phyloP scores from a whole-genome alignment of 2,797 vertebrate species.

The Karalla daura region DNA sequence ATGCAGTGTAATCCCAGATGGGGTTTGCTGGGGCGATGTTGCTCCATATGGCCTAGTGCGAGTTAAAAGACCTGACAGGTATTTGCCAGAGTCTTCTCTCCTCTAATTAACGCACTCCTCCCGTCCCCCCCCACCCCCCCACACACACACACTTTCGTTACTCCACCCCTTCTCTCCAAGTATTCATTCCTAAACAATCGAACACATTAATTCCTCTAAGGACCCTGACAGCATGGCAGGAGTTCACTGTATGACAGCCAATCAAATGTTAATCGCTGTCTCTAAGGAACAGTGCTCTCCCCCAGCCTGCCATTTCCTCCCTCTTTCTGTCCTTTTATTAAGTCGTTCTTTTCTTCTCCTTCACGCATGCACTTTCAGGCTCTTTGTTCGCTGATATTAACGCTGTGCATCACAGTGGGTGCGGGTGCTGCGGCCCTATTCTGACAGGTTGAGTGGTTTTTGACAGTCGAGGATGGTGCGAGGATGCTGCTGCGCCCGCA shows the following conservation, averaged over 20 bases:
- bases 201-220: constrained; percentile 48
- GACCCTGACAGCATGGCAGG: constrained; percentile 49
- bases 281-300: constrained; percentile 48
- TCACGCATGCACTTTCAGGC: constrained; percentile 41
- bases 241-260: constrained; percentile 67
- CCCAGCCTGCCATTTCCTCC: constrained; percentile 38
- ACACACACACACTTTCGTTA: constrained; percentile 15
- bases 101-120: constrained; percentile 49
- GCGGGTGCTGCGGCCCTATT: constrained; percentile 15
- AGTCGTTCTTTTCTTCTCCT: constrained; percentile 59
- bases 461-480: constrained; percentile 17
- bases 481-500: background rate
- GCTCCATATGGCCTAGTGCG: constrained; percentile 20
- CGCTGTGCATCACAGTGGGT: constrained; percentile 36
- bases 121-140: background rate
- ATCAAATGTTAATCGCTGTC: constrained; percentile 72
- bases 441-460: constrained; percentile 61
- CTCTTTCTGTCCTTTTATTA: constrained; percentile 60
- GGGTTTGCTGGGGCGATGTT: constrained; percentile 2
- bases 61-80: constrained; percentile 54
- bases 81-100: constrained; percentile 38
- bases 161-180: background rate
- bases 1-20: constrained; percentile 17
- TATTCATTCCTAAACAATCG: constrained; percentile 51
- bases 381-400: constrained; percentile 60